Base-by-base conservation (phyloP, 2,113 vertebrate genomes). In the Callocephalon fimbriatum region DNA sequence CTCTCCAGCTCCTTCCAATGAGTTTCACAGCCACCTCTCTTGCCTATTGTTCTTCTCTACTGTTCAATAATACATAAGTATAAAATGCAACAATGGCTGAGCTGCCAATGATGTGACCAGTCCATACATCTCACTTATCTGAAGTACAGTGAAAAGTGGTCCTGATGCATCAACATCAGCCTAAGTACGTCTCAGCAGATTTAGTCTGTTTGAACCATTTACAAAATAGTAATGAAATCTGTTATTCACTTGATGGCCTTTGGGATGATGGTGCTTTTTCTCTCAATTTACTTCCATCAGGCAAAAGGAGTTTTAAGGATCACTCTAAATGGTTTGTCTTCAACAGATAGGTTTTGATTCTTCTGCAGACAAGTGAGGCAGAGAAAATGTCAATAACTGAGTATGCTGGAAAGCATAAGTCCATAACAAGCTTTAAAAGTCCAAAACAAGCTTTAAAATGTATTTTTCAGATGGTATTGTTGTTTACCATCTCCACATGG, bases 181-280 rank as follows among this genome's bases (percentile, higher is more conserved):
- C 59, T 56, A 48, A 94, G 91, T 27, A 83, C 2, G 6, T 81
- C 65, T 77, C 84, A 74, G 72, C 40, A 91, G 45, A 75, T 72
- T 53, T 54, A 47, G 70, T 87, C 71, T 90, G 83, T 71, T 22
- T 62, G 42, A 96, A 84, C 77, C 62, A 20, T 84, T 91, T 78
- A 93, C 85, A 63, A 54, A 94, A 59, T 2, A 94, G 47, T 35
- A 81, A 87, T 53, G 47, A 85, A 91, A 94, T 87, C 50, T 81
- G 50, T 77, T 77, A 81, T 89, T 91, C 73, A 58, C 73, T 91
- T 73, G 65, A 84, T 59, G 77, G 81, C 51, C n/a, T 91, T 62
- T 81, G 56, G 37, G 56, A 78, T 59, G 54, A 74, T 40, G 45
- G 45, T 23, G 26, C 6, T 58, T 83, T 70, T 81, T 66, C 50